A percentile compares a stretch with the other conserved stretches of the same genome.
These are phyloP conservation scores for Dascillus cervinus DNA, from an alignment of 2,888 invertebrate genomes.

Conservation along the genomic window DNA sequence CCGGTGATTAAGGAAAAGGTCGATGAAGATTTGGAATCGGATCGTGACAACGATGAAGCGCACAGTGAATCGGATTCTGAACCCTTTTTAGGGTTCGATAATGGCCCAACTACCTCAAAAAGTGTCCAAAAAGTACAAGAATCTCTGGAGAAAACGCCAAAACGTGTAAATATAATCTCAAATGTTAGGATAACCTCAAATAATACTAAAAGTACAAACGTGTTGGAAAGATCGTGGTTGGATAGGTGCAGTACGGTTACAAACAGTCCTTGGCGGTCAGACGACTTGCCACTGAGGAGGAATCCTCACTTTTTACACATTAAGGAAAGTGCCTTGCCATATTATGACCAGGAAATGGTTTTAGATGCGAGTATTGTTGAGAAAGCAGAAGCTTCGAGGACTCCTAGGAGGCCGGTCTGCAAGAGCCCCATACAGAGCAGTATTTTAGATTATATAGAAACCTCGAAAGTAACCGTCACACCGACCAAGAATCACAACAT, in stretches of 20 bases:
- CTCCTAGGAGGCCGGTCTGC: not conserved
- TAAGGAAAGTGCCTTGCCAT: slow-evolving; percentile 20
- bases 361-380: slow-evolving; percentile 22
- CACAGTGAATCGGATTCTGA: too few relatives aligned
- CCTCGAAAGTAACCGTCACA: slow-evolving; percentile 7
- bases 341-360: slow-evolving; percentile 22
- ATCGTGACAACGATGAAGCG: too few relatives aligned
- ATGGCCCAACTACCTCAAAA: too few relatives aligned
- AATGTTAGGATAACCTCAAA: slow-evolving; percentile 1
- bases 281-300: slow-evolving; percentile 11
- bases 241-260: slow-evolving; percentile 1
- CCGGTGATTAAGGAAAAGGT: too few relatives aligned
- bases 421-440: slow-evolving; percentile 13
- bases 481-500: not conserved
- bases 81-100: too few relatives aligned
- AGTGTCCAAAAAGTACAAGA: too few relatives aligned
- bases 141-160: not conserved
- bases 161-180: not conserved
- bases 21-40: too few relatives aligned
- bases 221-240: not conserved
- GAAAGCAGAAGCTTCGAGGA: slow-evolving; percentile 8
- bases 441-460: slow-evolving; percentile 14
- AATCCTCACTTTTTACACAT: slow-evolving; percentile 22
- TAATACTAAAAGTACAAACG: slow-evolving; percentile 1
- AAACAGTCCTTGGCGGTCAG: slow-evolving; percentile 21